These are phyloP conservation scores for Philereme vetulata DNA, from an alignment of 2,888 invertebrate species.

Conservation along the genomic window DNA sequence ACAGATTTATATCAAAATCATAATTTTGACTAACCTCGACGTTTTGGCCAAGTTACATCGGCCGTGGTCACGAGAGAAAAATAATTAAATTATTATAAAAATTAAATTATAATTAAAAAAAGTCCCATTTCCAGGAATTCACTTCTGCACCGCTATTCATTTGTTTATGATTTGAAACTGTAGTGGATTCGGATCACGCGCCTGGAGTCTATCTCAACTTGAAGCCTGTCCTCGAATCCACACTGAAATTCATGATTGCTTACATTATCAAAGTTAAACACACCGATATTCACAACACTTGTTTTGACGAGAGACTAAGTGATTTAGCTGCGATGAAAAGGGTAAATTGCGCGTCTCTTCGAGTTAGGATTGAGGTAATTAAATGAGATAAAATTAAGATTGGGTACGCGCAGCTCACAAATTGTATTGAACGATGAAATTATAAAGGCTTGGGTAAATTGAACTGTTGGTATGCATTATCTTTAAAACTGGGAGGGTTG, in stretches of 20 bases:
- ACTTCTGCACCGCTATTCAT: neutral
- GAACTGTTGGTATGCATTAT: too few relatives aligned
- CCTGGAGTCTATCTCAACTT: slow-evolving; percentile 50
- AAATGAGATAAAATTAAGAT: slow-evolving; percentile 36
- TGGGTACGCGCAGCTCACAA: slow-evolving; percentile 8
- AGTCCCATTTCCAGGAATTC: too few relatives aligned
- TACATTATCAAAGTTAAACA: slow-evolving; percentile 64
- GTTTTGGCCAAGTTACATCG: too few relatives aligned
- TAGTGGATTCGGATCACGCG: slow-evolving; percentile 69
- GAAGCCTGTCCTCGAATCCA: slow-evolving; percentile 53
- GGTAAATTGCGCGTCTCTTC: slow-evolving; percentile 39
- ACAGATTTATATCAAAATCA: too few relatives aligned
- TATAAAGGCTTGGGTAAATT: too few relatives aligned
- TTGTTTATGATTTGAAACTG: slow-evolving; percentile 6
- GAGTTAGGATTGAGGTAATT: slow-evolving; percentile 33
- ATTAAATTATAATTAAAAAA: too few relatives aligned
- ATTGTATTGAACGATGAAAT: neutral
- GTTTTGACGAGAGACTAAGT: slow-evolving; percentile 40
- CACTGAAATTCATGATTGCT: slow-evolving; percentile 70
- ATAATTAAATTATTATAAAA: too few relatives aligned
- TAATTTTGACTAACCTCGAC: too few relatives aligned
- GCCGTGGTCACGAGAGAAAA: too few relatives aligned
- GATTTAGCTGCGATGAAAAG: slow-evolving; percentile 41
- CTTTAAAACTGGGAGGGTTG: too few relatives aligned
- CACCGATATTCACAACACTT: slow-evolving; percentile 37